Evolutionary conservation across 2,888 invertebrate species (phyloP), one percentile per base, ranked within the genome.

Genomic region (Limenitis arthemis): DNA sequence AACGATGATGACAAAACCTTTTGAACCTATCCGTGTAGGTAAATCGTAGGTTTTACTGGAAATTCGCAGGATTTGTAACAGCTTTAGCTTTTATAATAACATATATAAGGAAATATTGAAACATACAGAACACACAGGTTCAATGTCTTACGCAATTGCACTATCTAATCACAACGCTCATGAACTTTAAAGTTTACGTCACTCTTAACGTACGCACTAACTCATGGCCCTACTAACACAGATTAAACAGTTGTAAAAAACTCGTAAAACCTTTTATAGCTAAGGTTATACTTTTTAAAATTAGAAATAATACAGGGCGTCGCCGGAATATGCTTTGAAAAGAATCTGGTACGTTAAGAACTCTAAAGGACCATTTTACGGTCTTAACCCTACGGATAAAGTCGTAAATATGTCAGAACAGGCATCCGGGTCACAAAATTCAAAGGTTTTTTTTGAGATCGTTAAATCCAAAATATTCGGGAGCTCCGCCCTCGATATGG

Each of bases 211-310:
- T 61, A 64, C 63, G 66, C 72, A 68, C 70, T 74, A 76, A 72
- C 68, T 77, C 73, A 74, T 73, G 68, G 65, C 64, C 61, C 62
- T 65, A 63, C 72, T 70, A 64, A 70, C 66, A 65, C 73, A 82
- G 79, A 81, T 83, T 84, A 83, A 83, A 83, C 77, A 79, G 81
- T 79, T 80, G 79, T 85, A 83, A 85, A 84, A 77, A 54, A 56
- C 55, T 75, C 77, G 73, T 85, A 72, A 84, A 84, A 72, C 59
- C 75, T 78, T 80, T 79, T 81, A 80, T 70, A 75, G 74, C 75
- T 70, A 71, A 67, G 70, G 70, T 68, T 67, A 77, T 79, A 78
- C 77, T 78, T 79, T 74, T 72, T 66, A 65, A 76, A 83, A 77
- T 79, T 76, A 70, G 73, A 75, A 78, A 77, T 75, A 69, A 65